Evolutionary conservation across 2,888 invertebrate genomes (phyloP), one percentile per base, ranked within the genome.

Genomic region (Pherbina coryleti): DNA sequence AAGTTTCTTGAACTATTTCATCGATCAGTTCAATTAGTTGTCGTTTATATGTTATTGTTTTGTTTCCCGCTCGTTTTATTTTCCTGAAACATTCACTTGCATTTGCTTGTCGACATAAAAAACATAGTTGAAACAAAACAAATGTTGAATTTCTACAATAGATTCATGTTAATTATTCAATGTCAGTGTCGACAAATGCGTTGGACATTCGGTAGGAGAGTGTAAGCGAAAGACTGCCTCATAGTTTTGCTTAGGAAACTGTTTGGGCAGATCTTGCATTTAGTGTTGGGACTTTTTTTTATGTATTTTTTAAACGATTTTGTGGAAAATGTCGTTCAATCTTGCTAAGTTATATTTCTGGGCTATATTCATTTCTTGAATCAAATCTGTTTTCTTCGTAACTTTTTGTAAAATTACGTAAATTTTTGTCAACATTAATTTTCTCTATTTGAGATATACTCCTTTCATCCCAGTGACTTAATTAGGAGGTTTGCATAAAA

Each of bases 11-110:
- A 64, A 64, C 64, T 64, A 11, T 34, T 31, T 1, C 14, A 34
- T 64, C 17, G 14, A 64, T 34, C 14, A 64, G 64, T 64, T 64
- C 64, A 64, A 64, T 34, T 64, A 31, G 31, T 64, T 64, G 11
- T 31, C n/a, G n/a, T n/a, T n/a, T n/a, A n/a, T n/a, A n/a, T n/a
- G n/a, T 7, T 31, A 64, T 64, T 17, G 31, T 14, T 64, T 64
- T 44, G 44, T 11, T 44, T 11, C 44, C 1, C 11, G 14, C 44
- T 44, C 44, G 14, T 11, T 44, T 11, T 19, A 8, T 22, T 28
- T 22, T 60, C 1, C 57, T 22, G 9, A 7, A 22, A 22, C 55
- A 22, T 22, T 22, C 19, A 22, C 55, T 55, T 22, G 19, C 55
- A 22, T 3, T 4, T n/a, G n/a, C 7, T 19, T 19, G 55, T 14